A percentile compares a stretch with the other conserved stretches of the same genome.
These are phyloP conservation scores for Cynopterus sphinx DNA, from an alignment of 2,797 vertebrate genomes.

Conservation along the genomic window DNA sequence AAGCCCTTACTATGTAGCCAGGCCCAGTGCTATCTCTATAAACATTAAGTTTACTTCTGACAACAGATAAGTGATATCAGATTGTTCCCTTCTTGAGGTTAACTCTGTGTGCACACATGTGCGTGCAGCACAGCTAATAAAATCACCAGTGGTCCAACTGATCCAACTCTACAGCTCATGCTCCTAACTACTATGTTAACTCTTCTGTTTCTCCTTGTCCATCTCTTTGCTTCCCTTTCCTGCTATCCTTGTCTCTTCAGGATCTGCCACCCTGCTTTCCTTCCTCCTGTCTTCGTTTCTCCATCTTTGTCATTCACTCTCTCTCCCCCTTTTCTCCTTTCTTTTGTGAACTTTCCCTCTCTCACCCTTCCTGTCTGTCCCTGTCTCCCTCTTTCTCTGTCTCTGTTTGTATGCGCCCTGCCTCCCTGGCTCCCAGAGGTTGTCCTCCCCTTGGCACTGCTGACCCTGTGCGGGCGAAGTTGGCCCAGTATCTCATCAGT, in stretches of 20 bases:
- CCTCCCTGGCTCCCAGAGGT: neutral
- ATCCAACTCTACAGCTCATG: neutral
- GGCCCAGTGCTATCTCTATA: neutral
- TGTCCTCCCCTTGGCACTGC: neutral
- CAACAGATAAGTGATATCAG: neutral
- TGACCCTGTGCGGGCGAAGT: conserved; percentile 95
- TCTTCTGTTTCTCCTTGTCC: neutral
- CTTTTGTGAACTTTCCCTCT: neutral
- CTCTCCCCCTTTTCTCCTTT: neutral
- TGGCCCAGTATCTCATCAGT: conserved; percentile 96
- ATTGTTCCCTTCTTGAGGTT: neutral
- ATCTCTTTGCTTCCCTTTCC: too few relatives aligned
- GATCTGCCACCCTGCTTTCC: neutral
- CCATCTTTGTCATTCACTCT: neutral
- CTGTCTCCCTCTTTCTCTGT: neutral
- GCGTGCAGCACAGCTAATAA: neutral
- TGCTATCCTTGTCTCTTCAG: neutral
- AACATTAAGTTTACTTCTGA: neutral
- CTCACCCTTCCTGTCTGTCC: neutral
- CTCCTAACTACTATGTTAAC: neutral
- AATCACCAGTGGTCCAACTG: neutral
- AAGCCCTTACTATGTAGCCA: neutral
- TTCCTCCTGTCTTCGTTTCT: neutral
- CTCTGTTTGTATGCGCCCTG: neutral
- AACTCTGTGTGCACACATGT: neutral